Base-by-base conservation (phyloP, 1,140 invertebrate genomes). In the Penaeus vannamei region DNA sequence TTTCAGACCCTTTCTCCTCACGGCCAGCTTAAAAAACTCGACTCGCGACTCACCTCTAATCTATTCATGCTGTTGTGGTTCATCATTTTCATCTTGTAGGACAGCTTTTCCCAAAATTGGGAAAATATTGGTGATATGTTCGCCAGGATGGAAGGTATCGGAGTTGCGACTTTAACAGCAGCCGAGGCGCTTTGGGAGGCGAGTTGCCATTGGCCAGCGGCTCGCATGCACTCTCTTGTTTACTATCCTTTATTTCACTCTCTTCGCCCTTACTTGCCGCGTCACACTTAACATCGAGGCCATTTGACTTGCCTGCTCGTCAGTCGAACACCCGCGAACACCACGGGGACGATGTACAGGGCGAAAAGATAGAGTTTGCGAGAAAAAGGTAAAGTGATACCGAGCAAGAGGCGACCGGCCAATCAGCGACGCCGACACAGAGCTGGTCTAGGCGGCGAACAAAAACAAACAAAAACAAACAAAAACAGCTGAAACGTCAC, bases 81-180 rank as follows among this genome's bases (percentile, higher is more conserved):
- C 89, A 91, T 91, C 90, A 91, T 91, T 90, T 91, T 91, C 90
- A 91, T 91, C 87, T 91, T 91, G 86, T 87, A 89, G 29, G 87
- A 87, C 53, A 91, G 79, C 61, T 89, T 89, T 90, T 91, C 90
- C 90, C 90, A 91, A 90, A 91, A 91, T 59, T 91, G 90, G 90
- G 90, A 91, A 90, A 91, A 87, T 84, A 89, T 86, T n/a, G 90
- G 90, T 76, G 90, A 87, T 87, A 91, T 83, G 89, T 91, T 64
- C 87, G 90, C 90, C 90, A 91, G 90, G 90, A 85, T 91, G 87
- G 76, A 53, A 42, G 76, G 77, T 89, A 69, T 80, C 29, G 61
- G 82, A 81, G 83, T 61, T 85, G 62, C 84, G 32, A 84, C 84
- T 85, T 81, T 77, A 77, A 76, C 83, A 60, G 42, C 60, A 69